phyloP scores from a whole-genome alignment of 1,140 invertebrate species.

The Ylistrum balloti region DNA sequence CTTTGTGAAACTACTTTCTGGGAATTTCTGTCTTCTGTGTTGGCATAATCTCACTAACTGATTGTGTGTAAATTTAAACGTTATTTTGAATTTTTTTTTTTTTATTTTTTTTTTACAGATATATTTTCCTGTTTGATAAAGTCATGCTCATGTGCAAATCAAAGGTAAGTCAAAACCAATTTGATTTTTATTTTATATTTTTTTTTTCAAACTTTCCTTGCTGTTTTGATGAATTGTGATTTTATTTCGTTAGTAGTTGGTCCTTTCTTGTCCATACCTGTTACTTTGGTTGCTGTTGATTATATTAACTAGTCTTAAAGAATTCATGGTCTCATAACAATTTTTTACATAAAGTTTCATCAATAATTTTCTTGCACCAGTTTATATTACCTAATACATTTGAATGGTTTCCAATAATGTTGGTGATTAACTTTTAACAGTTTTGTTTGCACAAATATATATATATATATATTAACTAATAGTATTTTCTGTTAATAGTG shows the following conservation, averaged over 20 bases:
- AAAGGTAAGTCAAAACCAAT: conserved; percentile 86
- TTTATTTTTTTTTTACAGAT: conserved; percentile 84
- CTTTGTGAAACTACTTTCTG: too few relatives aligned
- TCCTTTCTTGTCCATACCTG: conserved; percentile 35
- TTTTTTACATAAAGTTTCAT: not conserved
- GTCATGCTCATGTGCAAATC: conserved; percentile 97
- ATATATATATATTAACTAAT: not conserved
- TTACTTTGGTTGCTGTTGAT: conserved; percentile 26
- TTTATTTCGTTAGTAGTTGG: not conserved
- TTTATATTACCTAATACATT: not conserved
- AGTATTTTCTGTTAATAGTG: not conserved
- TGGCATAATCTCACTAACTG: too few relatives aligned
- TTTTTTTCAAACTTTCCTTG: conserved; percentile 25
- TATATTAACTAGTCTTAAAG: not conserved
- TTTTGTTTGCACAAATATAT: not conserved
- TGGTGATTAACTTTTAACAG: too few relatives aligned
- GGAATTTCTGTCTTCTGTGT: too few relatives aligned
- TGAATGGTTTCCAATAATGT: not conserved
- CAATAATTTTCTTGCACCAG: not conserved
- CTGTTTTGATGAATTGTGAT: conserved; percentile 29
- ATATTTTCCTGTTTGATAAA: conserved; percentile 98
- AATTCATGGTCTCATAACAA: not conserved
- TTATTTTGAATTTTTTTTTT: too few relatives aligned
- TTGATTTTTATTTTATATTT: not conserved
- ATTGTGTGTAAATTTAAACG: not conserved